phyloP scores from a whole-genome alignment of 2,888 invertebrate species.

The Rhagonycha fulva region DNA sequence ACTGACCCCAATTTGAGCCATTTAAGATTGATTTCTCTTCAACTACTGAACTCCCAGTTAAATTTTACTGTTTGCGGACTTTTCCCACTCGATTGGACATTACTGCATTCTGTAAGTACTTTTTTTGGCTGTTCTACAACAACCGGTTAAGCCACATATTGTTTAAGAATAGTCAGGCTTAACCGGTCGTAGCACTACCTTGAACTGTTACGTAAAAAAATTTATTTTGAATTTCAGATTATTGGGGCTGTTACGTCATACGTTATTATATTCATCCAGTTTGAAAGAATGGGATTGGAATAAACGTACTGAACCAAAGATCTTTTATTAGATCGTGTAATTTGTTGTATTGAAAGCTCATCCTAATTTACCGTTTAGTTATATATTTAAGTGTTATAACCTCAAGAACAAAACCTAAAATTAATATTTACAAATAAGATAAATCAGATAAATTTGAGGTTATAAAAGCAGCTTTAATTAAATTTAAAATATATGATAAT shows the following conservation, averaged over 20 bases:
- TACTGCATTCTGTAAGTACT: slow-evolving; percentile 28
- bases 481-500: no score
- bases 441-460: no score
- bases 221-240: slow-evolving; percentile 27
- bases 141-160: neutral
- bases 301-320: neutral
- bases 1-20: slow-evolving; percentile 29
- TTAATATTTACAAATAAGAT: no score
- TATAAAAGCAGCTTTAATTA: no score
- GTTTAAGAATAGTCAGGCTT: no score
- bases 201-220: neutral
- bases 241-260: slow-evolving; percentile 34
- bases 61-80: slow-evolving; percentile 33
- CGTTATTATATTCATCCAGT: slow-evolving; percentile 35
- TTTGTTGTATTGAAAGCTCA: no score
- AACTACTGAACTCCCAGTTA: slow-evolving; percentile 28
- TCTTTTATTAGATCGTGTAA: no score
- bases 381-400: no score
- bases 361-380: no score
- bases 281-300: slow-evolving; percentile 14
- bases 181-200: neutral
- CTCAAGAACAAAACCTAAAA: no score
- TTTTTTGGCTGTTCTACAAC: neutral
- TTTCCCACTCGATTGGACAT: slow-evolving; percentile 34
- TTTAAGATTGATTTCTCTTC: slow-evolving; percentile 33